phyloP scores from a whole-genome alignment of 2,113 vertebrate genomes.

The Ammodytes marinus region DNA sequence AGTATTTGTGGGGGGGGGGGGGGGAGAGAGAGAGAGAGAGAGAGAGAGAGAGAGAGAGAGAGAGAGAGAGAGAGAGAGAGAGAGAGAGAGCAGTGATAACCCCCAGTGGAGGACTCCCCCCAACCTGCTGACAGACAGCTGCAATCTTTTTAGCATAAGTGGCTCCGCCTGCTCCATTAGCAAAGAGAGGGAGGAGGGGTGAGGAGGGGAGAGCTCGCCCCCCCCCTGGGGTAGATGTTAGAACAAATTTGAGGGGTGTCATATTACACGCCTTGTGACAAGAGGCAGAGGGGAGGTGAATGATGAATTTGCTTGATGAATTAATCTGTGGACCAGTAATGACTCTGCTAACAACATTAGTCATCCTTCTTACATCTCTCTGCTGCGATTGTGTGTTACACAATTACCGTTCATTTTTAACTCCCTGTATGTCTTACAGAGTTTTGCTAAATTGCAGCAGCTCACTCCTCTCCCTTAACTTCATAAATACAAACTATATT shows the following conservation, averaged over 20 bases:
- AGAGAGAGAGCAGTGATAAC: conserved; percentile 52
- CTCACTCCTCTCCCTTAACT: background rate
- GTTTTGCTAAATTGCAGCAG: background rate
- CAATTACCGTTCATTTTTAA: conserved; percentile 12
- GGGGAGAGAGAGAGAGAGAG: no score
- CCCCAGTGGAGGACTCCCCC: conserved; percentile 61
- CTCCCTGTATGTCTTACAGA: background rate
- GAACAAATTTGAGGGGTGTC: conserved; percentile 89
- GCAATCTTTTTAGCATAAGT: conserved; percentile 83
- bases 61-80: no score
- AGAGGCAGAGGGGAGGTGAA: conserved; percentile 77
- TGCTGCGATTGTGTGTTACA: conserved; percentile 54
- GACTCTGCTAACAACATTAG: conserved; percentile 84
- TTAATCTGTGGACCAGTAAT: conserved; percentile 81
- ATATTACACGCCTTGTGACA: conserved; percentile 86
- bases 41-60: no score
- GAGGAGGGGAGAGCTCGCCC: conserved; percentile 26
- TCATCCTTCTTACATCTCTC: conserved; percentile 70
- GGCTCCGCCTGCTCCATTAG: conserved; percentile 84
- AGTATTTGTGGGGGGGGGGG: background rate
- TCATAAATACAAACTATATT: background rate
- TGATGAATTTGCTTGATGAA: conserved; percentile 86
- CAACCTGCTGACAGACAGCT: conserved; percentile 78
- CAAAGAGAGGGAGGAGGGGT: conserved; percentile 48
- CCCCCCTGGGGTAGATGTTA: conserved; percentile 83